Evolutionary conservation across 2,888 invertebrate genomes (phyloP), one percentile per base, ranked within the genome.

Genomic region (Orthonychiurus folsomi): DNA sequence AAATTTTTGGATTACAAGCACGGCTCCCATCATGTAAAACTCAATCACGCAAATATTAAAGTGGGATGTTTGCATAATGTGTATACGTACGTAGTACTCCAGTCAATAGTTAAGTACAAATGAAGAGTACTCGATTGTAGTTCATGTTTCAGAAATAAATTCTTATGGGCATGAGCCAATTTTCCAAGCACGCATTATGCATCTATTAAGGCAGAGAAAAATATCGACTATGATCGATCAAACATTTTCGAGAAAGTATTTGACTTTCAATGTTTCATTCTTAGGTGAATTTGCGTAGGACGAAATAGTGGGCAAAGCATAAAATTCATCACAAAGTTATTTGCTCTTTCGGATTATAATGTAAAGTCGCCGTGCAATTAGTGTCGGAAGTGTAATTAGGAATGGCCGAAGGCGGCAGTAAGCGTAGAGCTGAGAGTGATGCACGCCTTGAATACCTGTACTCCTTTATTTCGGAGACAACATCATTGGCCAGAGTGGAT

Each of bases 401-500:
- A n/a, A 48, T 48, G 48, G 48, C 48, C 12, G 52, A 9, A 21
- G 52, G 20, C 5, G 52, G 20, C 5, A 20, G 66, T 37, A 65
- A 66, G 37, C 82, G 92, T 62, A 82, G 92, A 63, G 92, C 91
- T 80, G 92, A 92, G 78, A 92, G 92, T 88, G 92, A 92, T 79
- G 90, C 91, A 74, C 83, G 92, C 66, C 79, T 92, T 82, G 92
- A 92, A 80, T 92, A 90, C 79, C 86, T 89, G 64, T 91, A 92
- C 79, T 91, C 92, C 76, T 82, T 91, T 58, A 81, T 92, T 69
- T 88, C 90, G 76, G 90, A 91, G 74, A 88, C 87, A 59, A 90
- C 90, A 0, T 86, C 86, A 20, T 79, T 92, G 59, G 85, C 87
- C 0, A 79, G 91, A 28, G 87, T 89, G 77, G 88, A 90, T 74